phyloP scores from a whole-genome alignment of 2,888 invertebrate genomes.

The Timema podura region DNA sequence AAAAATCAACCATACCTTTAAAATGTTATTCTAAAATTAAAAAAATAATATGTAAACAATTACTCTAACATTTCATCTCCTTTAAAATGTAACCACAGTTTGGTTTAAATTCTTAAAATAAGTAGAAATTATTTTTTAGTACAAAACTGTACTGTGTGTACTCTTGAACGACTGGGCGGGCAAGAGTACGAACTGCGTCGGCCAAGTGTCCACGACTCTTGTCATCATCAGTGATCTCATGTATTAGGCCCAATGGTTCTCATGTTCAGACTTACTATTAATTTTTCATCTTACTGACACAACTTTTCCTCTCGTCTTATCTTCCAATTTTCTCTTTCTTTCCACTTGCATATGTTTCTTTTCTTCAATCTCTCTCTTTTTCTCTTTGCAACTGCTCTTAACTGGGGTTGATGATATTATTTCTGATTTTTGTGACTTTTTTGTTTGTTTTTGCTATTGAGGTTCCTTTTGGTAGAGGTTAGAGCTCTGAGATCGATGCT shows the following conservation, averaged over 20 bases:
- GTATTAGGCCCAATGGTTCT: background rate
- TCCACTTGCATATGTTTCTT: background rate
- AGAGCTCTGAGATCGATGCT: too few relatives aligned
- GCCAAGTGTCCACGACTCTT: background rate
- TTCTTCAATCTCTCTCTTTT: constrained; percentile 1
- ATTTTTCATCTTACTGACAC: background rate
- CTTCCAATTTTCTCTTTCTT: constrained; percentile 1
- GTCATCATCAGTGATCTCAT: constrained; percentile 1
- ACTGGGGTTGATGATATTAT: background rate
- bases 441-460: background rate
- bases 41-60: constrained; percentile 2
- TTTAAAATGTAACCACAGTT: background rate
- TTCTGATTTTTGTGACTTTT: constrained; percentile 6
- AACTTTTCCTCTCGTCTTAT: background rate
- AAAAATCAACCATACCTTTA: too few relatives aligned
- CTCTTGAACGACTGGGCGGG: constrained; percentile 5
- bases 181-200: constrained; percentile 1
- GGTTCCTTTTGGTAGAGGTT: too few relatives aligned
- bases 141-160: background rate
- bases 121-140: background rate
- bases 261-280: background rate
- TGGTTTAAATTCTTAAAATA: background rate
- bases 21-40: too few relatives aligned
- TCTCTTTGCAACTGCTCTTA: background rate
- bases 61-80: background rate